phyloP scores from a whole-genome alignment of 64 coral and sea anemone genomes.

The Astreopora myriophthalma region DNA sequence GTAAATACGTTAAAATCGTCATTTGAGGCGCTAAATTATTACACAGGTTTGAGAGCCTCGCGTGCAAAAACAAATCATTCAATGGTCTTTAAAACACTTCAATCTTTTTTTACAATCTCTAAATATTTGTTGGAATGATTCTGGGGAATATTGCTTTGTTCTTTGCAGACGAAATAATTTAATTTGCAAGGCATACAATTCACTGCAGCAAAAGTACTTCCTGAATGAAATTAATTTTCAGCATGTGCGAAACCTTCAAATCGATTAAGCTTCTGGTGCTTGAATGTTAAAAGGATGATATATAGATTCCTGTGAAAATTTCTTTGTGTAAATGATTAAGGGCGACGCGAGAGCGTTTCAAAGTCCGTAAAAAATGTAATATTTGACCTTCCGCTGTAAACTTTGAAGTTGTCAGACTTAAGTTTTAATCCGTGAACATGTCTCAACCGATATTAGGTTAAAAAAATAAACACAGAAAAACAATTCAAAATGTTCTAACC shows the following conservation, averaged over 20 bases:
- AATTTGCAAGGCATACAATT: not conserved
- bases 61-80: not conserved
- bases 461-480: too few relatives aligned
- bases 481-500: too few relatives aligned
- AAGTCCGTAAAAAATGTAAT: slow-evolving; percentile 5
- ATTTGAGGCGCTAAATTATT: not conserved
- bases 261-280: slow-evolving; percentile 3
- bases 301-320: slow-evolving; percentile 55
- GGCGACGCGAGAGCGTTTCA: slow-evolving; percentile 25
- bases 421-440: too few relatives aligned
- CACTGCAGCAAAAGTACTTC: slow-evolving; percentile 13
- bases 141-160: not conserved
- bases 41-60: not conserved
- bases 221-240: slow-evolving; percentile 58
- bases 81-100: not conserved
- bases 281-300: slow-evolving; percentile 28
- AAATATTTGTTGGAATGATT: not conserved
- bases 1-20: not conserved
- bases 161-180: not conserved
- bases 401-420: too few relatives aligned
- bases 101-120: not conserved
- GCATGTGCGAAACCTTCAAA: slow-evolving; percentile 69
- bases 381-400: too few relatives aligned
- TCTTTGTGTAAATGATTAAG: slow-evolving; percentile 58
- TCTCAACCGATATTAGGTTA: too few relatives aligned